Percentiles rank a stretch among this genome's conserved stretches.
Evolutionary conservation across 2,888 invertebrate genomes (phyloP).

Genomic region (Microplitis deprimator): DNA sequence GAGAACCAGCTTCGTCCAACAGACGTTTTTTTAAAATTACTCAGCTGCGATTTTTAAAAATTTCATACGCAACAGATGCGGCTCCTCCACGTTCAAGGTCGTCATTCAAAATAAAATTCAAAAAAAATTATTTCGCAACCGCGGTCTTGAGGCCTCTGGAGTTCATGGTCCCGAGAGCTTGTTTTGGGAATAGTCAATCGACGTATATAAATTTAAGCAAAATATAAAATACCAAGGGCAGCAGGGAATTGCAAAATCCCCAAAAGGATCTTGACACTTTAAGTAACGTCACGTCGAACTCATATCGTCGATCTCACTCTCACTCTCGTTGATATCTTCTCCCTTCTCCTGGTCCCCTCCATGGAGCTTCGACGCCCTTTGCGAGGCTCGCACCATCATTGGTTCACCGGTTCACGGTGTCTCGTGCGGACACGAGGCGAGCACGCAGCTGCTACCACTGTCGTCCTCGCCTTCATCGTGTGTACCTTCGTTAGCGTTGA

Average conservation of each 20-base stretch:
- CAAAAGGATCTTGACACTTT: slow-evolving; percentile 58
- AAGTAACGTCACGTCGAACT: slow-evolving; percentile 39
- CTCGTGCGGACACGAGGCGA: slow-evolving; percentile 58
- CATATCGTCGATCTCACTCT: slow-evolving; percentile 36
- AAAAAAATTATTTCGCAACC: too few species aligned
- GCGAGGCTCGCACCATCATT: slow-evolving; percentile 62
- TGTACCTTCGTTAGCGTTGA: slow-evolving; percentile 1
- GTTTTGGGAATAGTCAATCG: too few species aligned
- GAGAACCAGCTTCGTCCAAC: neutral
- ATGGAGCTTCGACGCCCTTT: slow-evolving; percentile 45
- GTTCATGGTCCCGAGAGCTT: too few species aligned
- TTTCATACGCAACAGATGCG: slow-evolving; percentile 20
- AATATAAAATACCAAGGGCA: neutral
- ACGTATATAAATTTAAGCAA: too few species aligned
- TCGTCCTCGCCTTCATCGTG: slow-evolving; percentile 39
- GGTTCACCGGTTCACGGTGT: slow-evolving; percentile 65
- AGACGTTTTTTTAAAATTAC: neutral
- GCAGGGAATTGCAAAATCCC: slow-evolving; percentile 64
- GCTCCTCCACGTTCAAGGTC: slow-evolving; percentile 11
- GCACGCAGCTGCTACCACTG: slow-evolving; percentile 55
- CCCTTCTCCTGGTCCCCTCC: slow-evolving; percentile 49
- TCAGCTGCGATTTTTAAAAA: neutral
- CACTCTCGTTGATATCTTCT: slow-evolving; percentile 52
- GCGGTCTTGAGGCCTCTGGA: too few species aligned
- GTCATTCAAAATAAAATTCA: neutral